Percentiles rank a stretch among this genome's conserved stretches.
Conservation (phyloP, 2,888 invertebrate species). For the Conomelus anceps region DNA sequence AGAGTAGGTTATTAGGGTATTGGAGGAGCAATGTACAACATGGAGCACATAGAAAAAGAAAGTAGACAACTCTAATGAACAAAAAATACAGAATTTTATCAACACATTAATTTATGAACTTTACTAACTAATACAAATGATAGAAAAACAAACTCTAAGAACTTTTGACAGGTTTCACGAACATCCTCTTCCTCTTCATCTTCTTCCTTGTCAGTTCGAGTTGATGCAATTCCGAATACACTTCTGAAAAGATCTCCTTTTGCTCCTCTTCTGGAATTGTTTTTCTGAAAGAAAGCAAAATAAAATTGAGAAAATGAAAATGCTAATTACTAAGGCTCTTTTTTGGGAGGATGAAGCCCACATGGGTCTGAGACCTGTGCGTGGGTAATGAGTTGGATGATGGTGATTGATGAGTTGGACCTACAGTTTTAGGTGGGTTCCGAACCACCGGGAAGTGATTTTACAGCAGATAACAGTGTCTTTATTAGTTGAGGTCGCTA, state of each 20-base stretch:
- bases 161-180: conserved; percentile 46
- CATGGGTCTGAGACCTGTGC: too few species aligned
- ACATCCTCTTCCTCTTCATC: conserved; percentile 54
- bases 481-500: too few species aligned
- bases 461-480: too few species aligned
- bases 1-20: too few species aligned
- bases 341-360: too few species aligned
- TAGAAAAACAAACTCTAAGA: conserved; percentile 22
- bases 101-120: background rate
- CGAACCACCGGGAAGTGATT: too few species aligned
- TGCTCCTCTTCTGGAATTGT: conserved; percentile 87
- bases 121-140: background rate
- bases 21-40: too few species aligned
- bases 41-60: too few species aligned
- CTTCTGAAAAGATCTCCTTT: conserved; percentile 74
- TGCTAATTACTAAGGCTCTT: too few species aligned
- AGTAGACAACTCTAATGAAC: background rate
- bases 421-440: too few species aligned
- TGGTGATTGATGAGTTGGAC: too few species aligned
- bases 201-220: conserved; percentile 59
- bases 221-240: conserved; percentile 66
- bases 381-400: too few species aligned
- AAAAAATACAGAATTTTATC: background rate
- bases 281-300: conserved; percentile 47
- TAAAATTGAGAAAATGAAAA: background rate